A percentile compares a stretch with the other conserved stretches of the same genome.
Conservation (phyloP, 2,113 vertebrate species). For the Cinclus mexicanus region DNA sequence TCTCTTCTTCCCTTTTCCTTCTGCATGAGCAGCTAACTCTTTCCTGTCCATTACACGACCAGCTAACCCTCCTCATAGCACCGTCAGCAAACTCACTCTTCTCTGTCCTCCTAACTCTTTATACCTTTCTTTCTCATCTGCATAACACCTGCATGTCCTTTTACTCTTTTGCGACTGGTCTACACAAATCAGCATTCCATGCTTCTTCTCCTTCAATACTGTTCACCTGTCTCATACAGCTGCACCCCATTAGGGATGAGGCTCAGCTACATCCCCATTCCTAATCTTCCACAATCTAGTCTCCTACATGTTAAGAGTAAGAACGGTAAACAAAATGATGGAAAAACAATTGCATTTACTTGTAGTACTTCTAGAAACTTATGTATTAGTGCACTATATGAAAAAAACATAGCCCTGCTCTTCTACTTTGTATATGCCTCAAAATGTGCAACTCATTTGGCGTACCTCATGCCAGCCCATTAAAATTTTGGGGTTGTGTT, state of each 20-base stretch:
- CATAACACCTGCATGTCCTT: not conserved
- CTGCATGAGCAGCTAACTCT: no score
- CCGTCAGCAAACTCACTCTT: not conserved
- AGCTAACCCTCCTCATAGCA: no score
- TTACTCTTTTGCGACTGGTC: not conserved
- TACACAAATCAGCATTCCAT: not conserved
- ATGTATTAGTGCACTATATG: not conserved
- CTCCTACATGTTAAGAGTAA: not conserved
- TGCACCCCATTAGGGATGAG: no score
- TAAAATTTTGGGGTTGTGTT: not conserved
- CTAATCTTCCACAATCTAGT: not conserved
- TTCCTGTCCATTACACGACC: not conserved
- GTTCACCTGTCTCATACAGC: not conserved
- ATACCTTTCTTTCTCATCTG: not conserved
- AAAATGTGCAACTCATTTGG: not conserved
- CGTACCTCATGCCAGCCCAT: not conserved
- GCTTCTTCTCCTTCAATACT: not conserved
- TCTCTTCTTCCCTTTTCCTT: not conserved
- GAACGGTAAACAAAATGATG: not conserved
- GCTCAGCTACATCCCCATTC: not conserved
- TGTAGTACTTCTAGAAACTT: not conserved
- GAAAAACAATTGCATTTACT: not conserved
- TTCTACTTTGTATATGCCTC: not conserved
- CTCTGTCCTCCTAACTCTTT: not conserved
- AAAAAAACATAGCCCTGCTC: not conserved